Base-by-base conservation (phyloP, 2,797 vertebrate genomes). In the Lycodopsis pacificus region DNA sequence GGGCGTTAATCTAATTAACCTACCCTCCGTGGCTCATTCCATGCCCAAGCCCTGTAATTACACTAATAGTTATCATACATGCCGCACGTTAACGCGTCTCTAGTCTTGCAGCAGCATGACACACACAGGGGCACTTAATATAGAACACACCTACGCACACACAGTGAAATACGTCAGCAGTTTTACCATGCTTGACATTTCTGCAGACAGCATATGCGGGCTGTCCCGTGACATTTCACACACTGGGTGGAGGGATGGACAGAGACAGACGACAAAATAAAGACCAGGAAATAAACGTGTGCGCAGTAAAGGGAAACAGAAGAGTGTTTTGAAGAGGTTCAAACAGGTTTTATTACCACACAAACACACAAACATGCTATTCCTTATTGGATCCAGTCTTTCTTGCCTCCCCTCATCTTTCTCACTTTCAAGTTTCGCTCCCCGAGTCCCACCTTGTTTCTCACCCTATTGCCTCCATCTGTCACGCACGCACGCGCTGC, bases 161-260 rank as follows among this genome's bases (percentile, higher is more conserved):
- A 25, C 34, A 48, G 56, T 65, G 51, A 67, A 11, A 79, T 54
- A 84, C 76, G 77, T 90, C 86, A 90, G 83, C 19, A 2, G 12
- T 84, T 89, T 87, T 70, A 61, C 76, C 75, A 85, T 90, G 92
- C 92, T 92, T 93, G 93, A 94, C 94, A 93, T 94, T 95, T 93
- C 80, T 86, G 85, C 85, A 90, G 85, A 85, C 79, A 73, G 82
- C 88, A 85, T 91, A 89, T 91, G 92, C 58, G 82, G 82, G 86
- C 84, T 89, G 89, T 90, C 90, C 88, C 87, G 75, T 94, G 91
- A 94, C 92, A 92, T 93, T 93, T 95, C 88, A 86, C 88, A 91
- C 82, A 42, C 40, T 13, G 66, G 27, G 65, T 49, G 74, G 57
- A 77, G 71, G 40, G 70, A 81, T 5, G 61, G 63, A 67, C 36